phyloP scores from a whole-genome alignment of 2,797 vertebrate species.

The Chelonia mydas region DNA sequence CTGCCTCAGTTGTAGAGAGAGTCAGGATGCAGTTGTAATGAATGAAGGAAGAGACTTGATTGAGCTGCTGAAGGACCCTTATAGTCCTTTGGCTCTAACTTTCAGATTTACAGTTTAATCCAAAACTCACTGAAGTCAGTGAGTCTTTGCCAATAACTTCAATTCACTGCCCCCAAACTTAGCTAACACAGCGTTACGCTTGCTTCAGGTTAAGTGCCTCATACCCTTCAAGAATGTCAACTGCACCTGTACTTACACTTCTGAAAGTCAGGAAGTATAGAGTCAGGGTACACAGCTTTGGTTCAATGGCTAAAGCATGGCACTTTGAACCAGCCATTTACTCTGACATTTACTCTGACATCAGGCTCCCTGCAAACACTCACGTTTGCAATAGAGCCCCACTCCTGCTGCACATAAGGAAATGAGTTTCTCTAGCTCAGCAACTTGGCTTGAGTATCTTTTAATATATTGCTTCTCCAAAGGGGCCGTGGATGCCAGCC shows the following conservation, averaged over 20 bases:
- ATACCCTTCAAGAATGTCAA: neutral
- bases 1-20: neutral
- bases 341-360: neutral
- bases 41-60: neutral
- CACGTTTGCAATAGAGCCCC: neutral
- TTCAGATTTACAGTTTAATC: neutral
- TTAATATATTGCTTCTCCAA: too few species aligned
- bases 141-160: neutral
- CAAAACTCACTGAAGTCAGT: neutral
- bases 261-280: neutral
- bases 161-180: neutral
- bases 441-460: neutral
- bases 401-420: neutral
- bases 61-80: constrained; percentile 31
- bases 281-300: neutral
- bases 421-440: neutral
- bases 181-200: neutral
- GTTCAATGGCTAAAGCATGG: neutral
- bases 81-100: constrained; percentile 21
- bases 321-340: neutral
- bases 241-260: neutral
- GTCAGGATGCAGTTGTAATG: neutral
- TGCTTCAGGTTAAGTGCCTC: neutral
- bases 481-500: too few species aligned
- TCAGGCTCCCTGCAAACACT: neutral